Base-by-base conservation (phyloP, 2,888 invertebrate genomes). In the Scaptomyza parva region DNA sequence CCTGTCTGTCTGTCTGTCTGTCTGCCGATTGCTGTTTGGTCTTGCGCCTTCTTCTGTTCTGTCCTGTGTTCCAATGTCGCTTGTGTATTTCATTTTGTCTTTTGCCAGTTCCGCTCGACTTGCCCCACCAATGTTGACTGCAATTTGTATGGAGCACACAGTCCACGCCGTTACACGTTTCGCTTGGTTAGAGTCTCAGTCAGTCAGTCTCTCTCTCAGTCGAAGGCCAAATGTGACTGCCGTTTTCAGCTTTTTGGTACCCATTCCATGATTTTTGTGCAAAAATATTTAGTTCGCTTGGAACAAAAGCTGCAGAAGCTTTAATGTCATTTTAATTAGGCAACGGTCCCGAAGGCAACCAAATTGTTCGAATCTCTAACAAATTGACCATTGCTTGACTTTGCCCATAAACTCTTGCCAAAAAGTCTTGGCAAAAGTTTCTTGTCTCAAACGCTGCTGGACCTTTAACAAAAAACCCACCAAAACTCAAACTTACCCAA, bases 271-370 rank as follows among this genome's bases (percentile, higher is more conserved):
- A 28, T 17, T 22, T 8, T 22, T 44, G 39, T 26, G 8, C 33
- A 8, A 33, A 28, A 33, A 45, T 30, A 47, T 47, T 14, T 14
- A 14, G 35, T 47, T 35, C 52, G 14, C 24, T 66, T 44, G 17
- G 22, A 66, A 70, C 75, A 77, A 73, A 65, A 55, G 52, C 65
- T 43, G 39, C 51, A 43, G 66, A 77, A 43, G 64, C 77, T 81
- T 81, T 78, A 84, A 84, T 84, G 72, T 72, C 72, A 79, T 84
- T 86, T 81, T 84, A 84, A 84, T 84, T 84, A 84, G 84, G 72
- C 70, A 48, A 68, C 67, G 65, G 57, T 55, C 78, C 75, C 73
- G 37, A 48, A 47, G 68, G 58, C 70, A 66, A 61, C 72, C 55
- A 68, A 75, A 79, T 71, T 64, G 55, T 65, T 58, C 71, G 79